A percentile compares a stretch with the other conserved stretches of the same genome.
Conservation (phyloP, 2,113 vertebrate species). For the Thinocorus orbignyianus region DNA sequence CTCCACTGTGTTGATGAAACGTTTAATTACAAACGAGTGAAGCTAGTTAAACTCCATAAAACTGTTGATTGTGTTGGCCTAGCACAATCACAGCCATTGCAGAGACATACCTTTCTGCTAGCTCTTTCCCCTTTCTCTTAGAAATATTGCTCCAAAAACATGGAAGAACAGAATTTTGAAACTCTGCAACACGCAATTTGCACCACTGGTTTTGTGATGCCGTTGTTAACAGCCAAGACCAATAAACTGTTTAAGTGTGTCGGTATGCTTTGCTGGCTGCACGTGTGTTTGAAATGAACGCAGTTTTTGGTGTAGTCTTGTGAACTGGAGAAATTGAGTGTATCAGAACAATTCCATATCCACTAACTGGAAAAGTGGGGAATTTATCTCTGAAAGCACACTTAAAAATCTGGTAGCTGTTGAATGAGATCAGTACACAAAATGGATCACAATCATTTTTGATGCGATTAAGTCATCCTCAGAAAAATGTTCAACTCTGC, state of each 20-base stretch:
- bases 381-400: slow-evolving; percentile 39
- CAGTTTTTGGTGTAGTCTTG: background rate
- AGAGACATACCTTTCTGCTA: slow-evolving; percentile 26
- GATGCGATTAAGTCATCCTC: background rate
- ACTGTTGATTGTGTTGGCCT: background rate
- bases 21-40: slow-evolving; percentile 31
- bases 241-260: slow-evolving; percentile 65
- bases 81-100: background rate
- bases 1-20: background rate
- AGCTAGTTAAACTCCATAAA: slow-evolving; percentile 19
- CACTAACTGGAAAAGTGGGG: background rate
- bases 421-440: slow-evolving; percentile 13
- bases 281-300: slow-evolving; percentile 45
- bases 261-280: slow-evolving; percentile 59
- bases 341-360: slow-evolving; percentile 19
- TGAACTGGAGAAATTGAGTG: background rate
- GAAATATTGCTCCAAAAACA: background rate
- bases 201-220: slow-evolving; percentile 52
- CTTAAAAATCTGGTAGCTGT: slow-evolving; percentile 33
- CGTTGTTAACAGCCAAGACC: slow-evolving; percentile 38
- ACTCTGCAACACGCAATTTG: background rate
- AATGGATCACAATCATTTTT: background rate
- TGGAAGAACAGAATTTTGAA: background rate
- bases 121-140: slow-evolving; percentile 20
- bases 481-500: background rate